Evolutionary conservation across 2,113 vertebrate species (phyloP).

Genomic region (Urocolius indicus): DNA sequence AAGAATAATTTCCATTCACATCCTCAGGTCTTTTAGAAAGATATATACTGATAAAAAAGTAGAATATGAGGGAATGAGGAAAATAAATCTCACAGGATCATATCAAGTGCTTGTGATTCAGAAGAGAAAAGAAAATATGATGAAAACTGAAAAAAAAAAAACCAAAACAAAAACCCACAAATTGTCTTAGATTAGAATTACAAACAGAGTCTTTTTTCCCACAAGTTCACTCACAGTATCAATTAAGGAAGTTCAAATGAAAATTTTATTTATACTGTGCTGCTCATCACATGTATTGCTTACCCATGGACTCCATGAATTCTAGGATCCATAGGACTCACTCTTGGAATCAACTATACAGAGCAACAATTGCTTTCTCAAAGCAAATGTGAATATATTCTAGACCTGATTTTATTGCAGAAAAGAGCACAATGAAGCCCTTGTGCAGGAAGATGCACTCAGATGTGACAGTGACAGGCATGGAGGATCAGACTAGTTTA

Average conservation of each 20-base stretch:
- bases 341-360: not conserved
- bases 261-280: not conserved
- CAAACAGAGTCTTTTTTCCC: not conserved
- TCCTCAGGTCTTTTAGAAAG: not conserved
- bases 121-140: not conserved
- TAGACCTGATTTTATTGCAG: not conserved
- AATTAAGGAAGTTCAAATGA: not conserved
- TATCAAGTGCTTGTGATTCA: not conserved
- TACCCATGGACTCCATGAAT: not conserved
- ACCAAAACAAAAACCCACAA: not conserved
- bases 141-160: not conserved
- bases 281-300: fast-evolving
- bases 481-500: not conserved
- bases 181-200: not conserved
- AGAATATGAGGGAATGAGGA: not conserved
- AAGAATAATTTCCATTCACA: not conserved
- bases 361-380: not conserved
- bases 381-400: not conserved
- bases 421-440: not conserved
- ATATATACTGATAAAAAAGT: not conserved
- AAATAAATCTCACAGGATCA: not conserved
- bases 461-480: not conserved
- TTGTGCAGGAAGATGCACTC: too few relatives aligned
- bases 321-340: not conserved
- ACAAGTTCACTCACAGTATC: not conserved